Percentiles rank a stretch among this genome's conserved stretches.
phyloP scores from a whole-genome alignment of 1,140 invertebrate species.

The Zaprionus taronus region DNA sequence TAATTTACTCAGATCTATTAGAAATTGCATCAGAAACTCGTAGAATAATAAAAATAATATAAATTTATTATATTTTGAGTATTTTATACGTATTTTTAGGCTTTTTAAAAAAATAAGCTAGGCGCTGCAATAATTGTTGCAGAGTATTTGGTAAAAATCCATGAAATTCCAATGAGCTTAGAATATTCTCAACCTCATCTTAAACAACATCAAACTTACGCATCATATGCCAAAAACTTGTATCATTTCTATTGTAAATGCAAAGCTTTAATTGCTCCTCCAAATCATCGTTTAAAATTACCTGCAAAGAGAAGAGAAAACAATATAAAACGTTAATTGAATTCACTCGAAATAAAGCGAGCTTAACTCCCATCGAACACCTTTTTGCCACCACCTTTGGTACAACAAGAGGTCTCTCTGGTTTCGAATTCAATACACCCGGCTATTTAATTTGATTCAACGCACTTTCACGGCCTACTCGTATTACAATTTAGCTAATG shows the following conservation, averaged over 20 bases:
- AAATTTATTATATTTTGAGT: no score
- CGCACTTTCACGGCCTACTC: slow-evolving; percentile 41
- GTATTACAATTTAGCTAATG: slow-evolving; percentile 76
- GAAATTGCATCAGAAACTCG: no score
- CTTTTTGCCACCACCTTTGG: neutral
- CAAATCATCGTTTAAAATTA: slow-evolving; percentile 37
- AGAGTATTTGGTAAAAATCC: no score
- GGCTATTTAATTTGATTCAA: slow-evolving; percentile 71
- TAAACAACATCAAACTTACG: neutral
- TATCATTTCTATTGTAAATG: no score
- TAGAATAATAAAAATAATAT: no score
- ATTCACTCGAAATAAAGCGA: neutral
- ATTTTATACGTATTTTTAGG: no score
- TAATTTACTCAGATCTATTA: neutral
- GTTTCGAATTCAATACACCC: slow-evolving; percentile 29
- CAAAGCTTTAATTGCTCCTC: neutral
- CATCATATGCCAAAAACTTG: no score
- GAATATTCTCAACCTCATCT: no score
- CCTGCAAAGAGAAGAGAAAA: slow-evolving; percentile 51
- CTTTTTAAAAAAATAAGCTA: no score
- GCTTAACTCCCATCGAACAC: neutral
- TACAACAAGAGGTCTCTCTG: neutral
- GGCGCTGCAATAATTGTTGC: no score
- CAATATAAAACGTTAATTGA: slow-evolving; percentile 16
- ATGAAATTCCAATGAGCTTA: no score